These are phyloP conservation scores for Hypanus sabinus DNA, from an alignment of 2,113 vertebrate genomes.

Conservation along the genomic window DNA sequence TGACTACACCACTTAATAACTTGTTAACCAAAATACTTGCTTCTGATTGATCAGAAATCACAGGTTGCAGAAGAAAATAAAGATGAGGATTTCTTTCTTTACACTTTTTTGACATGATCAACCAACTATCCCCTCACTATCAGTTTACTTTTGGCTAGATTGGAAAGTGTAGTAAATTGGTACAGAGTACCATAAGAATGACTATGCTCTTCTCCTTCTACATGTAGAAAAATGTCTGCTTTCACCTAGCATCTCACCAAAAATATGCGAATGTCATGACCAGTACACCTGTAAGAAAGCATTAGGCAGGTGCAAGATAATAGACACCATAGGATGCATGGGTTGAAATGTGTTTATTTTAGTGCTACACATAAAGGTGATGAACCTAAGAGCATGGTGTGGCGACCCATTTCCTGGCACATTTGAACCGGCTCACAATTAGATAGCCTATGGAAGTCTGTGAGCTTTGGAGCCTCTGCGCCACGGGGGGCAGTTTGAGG, in stretches of 20 bases:
- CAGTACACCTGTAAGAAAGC: too few species aligned
- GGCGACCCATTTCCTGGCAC: too few species aligned
- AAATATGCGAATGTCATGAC: too few species aligned
- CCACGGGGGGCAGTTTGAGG: too few species aligned
- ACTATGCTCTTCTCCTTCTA: neutral
- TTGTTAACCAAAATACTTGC: neutral
- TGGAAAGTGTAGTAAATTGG: neutral
- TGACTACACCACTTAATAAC: neutral
- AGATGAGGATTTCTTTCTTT: neutral
- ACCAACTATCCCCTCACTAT: neutral
- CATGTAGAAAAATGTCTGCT: neutral
- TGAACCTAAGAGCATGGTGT: too few species aligned
- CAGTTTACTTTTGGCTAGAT: neutral
- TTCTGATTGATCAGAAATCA: neutral
- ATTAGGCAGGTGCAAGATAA: too few species aligned
- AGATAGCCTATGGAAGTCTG: too few species aligned
- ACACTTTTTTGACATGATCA: neutral
- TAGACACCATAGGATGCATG: too few species aligned
- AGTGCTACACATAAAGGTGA: too few species aligned
- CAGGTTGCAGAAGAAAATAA: neutral
- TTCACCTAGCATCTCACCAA: neutral
- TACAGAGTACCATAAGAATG: neutral
- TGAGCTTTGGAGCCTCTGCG: too few species aligned
- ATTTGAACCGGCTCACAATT: too few species aligned
- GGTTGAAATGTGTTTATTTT: too few species aligned